phyloP scores from a whole-genome alignment of 35 echinoderm and acorn worm species.

The Ptychodera flava region DNA sequence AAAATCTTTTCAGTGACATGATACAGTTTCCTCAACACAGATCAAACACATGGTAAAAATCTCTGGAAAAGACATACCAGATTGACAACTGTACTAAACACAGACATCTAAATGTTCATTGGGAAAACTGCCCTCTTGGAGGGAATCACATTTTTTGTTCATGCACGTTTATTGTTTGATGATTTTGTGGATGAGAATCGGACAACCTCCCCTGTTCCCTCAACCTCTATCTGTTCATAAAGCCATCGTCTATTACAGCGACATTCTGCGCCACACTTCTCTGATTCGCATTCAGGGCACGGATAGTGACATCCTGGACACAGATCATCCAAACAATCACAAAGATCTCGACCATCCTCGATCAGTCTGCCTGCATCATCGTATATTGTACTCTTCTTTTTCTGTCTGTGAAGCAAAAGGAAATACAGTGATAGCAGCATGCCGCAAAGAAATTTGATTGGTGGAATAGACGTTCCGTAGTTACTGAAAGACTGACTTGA shows the following conservation, averaged over 20 bases:
- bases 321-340: constrained; percentile 66
- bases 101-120: too few relatives aligned
- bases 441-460: too few relatives aligned
- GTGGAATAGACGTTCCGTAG: too few relatives aligned
- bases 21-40: too few relatives aligned
- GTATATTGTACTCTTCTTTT: constrained; percentile 51
- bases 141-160: too few relatives aligned
- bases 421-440: not conserved
- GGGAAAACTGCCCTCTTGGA: too few relatives aligned
- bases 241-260: constrained; percentile 90
- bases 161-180: not conserved
- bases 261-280: constrained; percentile 78
- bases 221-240: constrained; percentile 83
- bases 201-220: constrained; percentile 21
- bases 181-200: not conserved
- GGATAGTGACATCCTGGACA: constrained; percentile 96
- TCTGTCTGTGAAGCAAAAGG: not conserved
- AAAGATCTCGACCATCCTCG: constrained; percentile 46
- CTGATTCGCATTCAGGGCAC: constrained; percentile 62
- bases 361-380: constrained; percentile 63
- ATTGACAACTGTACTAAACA: too few relatives aligned
- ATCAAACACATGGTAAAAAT: too few relatives aligned
- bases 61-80: too few relatives aligned
- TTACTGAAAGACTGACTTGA: too few relatives aligned
- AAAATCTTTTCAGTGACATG: too few relatives aligned